Percentiles rank a stretch among this genome's conserved stretches.
Conservation (phyloP, 92 coral and sea anemone genomes). For the Palythoa caribaeorum region DNA sequence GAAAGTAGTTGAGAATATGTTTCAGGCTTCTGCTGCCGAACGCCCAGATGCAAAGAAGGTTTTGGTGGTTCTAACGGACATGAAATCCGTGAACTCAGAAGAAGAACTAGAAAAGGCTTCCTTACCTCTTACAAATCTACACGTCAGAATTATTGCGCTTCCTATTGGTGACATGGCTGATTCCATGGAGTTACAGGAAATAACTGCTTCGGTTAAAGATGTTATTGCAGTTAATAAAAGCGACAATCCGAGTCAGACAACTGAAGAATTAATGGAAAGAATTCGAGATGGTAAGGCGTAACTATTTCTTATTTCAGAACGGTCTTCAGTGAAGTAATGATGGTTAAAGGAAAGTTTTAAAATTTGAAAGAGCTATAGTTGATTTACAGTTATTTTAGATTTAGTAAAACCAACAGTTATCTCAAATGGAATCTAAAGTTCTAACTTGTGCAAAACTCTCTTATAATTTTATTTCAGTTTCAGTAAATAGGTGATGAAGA, state of each 20-base stretch:
- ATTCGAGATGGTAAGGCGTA: slow-evolving; percentile 67
- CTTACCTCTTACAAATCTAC: slow-evolving; percentile 65
- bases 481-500: too few species aligned
- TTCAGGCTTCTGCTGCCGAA: slow-evolving; percentile 65
- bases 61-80: slow-evolving; percentile 82
- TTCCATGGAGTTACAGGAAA: slow-evolving; percentile 65
- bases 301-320: background rate
- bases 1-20: slow-evolving; percentile 65
- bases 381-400: too few species aligned
- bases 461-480: too few species aligned
- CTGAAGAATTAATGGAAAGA: slow-evolving; percentile 67
- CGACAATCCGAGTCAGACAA: slow-evolving; percentile 55
- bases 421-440: too few species aligned
- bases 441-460: too few species aligned
- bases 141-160: slow-evolving; percentile 74
- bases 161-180: slow-evolving; percentile 73
- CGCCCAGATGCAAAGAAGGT: slow-evolving; percentile 89
- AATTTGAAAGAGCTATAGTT: too few species aligned
- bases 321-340: too few species aligned
- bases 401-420: too few species aligned
- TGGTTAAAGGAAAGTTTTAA: background rate
- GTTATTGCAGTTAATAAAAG: slow-evolving; percentile 57
- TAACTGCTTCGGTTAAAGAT: slow-evolving; percentile 68
- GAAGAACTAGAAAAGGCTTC: slow-evolving; percentile 72
- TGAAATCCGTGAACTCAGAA: slow-evolving; percentile 68